Conservation (phyloP, 2,888 invertebrate genomes). For the Platycnemis pennipes region DNA sequence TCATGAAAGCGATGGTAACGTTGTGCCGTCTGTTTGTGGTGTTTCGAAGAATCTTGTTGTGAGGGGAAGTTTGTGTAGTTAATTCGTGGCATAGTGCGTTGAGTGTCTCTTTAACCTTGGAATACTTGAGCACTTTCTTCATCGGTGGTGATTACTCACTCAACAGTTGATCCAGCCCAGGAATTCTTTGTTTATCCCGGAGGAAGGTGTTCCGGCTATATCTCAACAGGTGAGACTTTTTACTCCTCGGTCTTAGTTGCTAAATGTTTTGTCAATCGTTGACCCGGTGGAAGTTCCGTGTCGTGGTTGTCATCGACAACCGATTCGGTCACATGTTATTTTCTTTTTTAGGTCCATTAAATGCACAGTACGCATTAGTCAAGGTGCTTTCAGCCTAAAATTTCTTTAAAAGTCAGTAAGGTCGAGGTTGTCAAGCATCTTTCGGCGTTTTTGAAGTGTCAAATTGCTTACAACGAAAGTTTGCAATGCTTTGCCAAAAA, state of each 20-base stretch:
- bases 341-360: too few species aligned
- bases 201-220: background rate
- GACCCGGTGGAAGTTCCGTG: background rate
- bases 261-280: background rate
- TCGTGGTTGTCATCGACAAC: too few species aligned
- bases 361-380: too few species aligned
- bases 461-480: too few species aligned
- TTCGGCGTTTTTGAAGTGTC: too few species aligned
- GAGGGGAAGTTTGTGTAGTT: too few species aligned
- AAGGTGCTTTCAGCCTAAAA: too few species aligned
- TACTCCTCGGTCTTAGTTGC: background rate
- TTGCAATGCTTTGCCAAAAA: too few species aligned
- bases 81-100: background rate
- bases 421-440: too few species aligned
- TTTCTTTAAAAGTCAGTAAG: too few species aligned
- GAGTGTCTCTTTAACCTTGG: background rate
- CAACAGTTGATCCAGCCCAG: background rate
- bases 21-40: background rate
- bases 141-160: background rate
- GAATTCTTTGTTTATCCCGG: background rate
- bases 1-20: background rate
- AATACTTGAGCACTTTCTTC: background rate
- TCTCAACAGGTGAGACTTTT: slow-evolving; percentile 48
- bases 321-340: too few species aligned
- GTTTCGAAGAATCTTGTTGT: background rate